Conservation (phyloP, 2,797 vertebrate genomes). For the Simalia tracyae region DNA sequence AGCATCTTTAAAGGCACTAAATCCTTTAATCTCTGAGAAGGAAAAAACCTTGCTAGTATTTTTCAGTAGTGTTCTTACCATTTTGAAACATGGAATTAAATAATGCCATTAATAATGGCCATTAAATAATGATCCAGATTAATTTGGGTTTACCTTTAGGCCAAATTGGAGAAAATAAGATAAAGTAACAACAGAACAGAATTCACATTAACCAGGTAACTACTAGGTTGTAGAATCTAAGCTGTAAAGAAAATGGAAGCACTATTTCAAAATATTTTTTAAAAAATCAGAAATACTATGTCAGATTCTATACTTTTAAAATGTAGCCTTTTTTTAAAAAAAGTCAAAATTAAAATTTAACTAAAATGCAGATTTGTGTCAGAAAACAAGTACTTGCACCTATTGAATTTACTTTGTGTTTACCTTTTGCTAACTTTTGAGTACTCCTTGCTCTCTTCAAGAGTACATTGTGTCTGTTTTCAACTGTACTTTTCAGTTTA, state of each 20-base stretch:
- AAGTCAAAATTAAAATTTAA: background rate
- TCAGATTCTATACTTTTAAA: background rate
- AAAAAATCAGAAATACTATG: background rate
- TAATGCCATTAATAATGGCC: background rate
- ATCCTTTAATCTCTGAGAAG: background rate
- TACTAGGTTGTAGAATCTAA: background rate
- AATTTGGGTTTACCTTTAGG: background rate
- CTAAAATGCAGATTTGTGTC: conserved; percentile 9
- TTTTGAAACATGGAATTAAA: background rate
- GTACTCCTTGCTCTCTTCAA: conserved; percentile 19
- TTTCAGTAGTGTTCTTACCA: background rate
- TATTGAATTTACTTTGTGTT: conserved; percentile 48
- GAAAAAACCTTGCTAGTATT: background rate
- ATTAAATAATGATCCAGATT: background rate
- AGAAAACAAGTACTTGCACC: conserved; percentile 47
- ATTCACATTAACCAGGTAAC: background rate
- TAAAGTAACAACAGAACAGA: background rate
- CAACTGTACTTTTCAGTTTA: conserved; percentile 1
- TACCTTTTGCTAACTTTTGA: conserved; percentile 44
- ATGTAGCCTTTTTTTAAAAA: background rate
- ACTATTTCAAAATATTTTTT: background rate
- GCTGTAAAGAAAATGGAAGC: background rate
- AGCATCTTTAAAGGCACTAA: background rate
- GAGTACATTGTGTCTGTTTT: conserved; percentile 39
- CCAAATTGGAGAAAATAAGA: background rate